Evolutionary conservation across 2,888 invertebrate species (phyloP).

Genomic region (Torymus aiolomorphi): DNA sequence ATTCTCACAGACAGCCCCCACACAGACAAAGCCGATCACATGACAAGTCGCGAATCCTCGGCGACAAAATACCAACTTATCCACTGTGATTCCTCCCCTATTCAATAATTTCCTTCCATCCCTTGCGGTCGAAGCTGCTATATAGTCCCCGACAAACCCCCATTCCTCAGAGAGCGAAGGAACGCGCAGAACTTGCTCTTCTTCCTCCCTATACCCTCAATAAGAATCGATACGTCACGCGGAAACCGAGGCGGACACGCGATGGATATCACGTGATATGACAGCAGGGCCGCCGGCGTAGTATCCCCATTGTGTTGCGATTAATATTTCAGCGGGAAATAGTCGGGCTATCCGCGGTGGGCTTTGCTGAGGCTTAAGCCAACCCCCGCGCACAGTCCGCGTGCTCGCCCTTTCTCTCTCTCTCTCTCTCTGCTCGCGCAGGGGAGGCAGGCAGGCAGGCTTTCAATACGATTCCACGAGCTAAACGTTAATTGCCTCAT

Average conservation of each 20-base stretch:
- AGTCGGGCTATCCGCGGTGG: constrained; percentile 60
- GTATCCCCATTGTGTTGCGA: constrained; percentile 66
- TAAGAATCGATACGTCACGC: constrained; percentile 61
- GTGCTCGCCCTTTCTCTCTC: background rate
- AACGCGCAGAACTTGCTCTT: background rate
- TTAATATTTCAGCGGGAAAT: constrained; percentile 74
- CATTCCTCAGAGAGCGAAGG: no score
- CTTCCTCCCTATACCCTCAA: constrained; percentile 37
- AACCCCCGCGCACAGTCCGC: background rate
- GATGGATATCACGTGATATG: constrained; percentile 67
- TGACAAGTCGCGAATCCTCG: no score
- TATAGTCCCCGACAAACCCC: no score
- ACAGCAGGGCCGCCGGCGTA: constrained; percentile 59
- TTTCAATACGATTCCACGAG: constrained; percentile 51
- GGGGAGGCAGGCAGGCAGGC: no score
- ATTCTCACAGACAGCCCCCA: no score
- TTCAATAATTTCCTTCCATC: no score
- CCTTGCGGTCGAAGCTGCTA: no score
- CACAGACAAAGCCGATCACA: no score
- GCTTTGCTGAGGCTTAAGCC: constrained; percentile 17
- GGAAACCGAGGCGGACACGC: constrained; percentile 62
- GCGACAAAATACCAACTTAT: no score
- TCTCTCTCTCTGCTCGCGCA: constrained; percentile 30
- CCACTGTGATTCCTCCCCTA: no score
- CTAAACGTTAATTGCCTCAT: constrained; percentile 73